These are phyloP conservation scores for Spatulosminthurus flaviceps DNA, from an alignment of 2,888 invertebrate species.

Conservation along the genomic window DNA sequence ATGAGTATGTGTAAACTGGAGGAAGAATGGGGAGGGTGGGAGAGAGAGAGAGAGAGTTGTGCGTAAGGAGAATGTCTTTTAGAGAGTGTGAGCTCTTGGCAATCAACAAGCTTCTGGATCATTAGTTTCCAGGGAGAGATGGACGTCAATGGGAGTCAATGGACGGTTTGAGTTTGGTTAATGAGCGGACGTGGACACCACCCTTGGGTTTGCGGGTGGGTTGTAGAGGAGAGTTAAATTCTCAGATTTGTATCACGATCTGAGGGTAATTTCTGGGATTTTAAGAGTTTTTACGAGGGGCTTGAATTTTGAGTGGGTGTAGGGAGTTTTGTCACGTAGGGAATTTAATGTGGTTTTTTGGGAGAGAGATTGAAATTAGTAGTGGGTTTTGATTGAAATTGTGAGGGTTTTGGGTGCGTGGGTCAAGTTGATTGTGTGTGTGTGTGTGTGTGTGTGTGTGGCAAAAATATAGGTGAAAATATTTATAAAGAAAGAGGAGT, in stretches of 20 bases:
- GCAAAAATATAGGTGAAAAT: background rate
- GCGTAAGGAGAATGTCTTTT: background rate
- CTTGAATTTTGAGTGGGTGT: too few relatives aligned
- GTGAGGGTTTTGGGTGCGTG: background rate
- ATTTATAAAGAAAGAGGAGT: too few relatives aligned
- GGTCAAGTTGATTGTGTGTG: background rate
- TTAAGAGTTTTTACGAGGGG: too few relatives aligned
- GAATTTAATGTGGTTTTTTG: too few relatives aligned
- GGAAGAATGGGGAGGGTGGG: slow-evolving; percentile 16
- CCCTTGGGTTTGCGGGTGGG: too few relatives aligned
- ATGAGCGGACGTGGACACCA: background rate
- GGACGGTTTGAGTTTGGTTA: background rate
- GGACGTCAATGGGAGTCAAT: background rate
- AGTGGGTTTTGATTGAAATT: too few relatives aligned
- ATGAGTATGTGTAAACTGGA: background rate
- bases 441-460: background rate
- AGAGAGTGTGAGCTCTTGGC: slow-evolving; percentile 18
- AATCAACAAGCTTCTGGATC: slow-evolving; percentile 30
- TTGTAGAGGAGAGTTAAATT: too few relatives aligned
- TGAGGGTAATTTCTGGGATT: too few relatives aligned
- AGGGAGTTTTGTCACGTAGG: too few relatives aligned
- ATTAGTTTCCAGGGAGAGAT: too few relatives aligned
- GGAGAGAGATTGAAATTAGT: too few relatives aligned
- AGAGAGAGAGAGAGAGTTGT: background rate
- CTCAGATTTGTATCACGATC: too few relatives aligned